Base-by-base conservation (phyloP, 2,888 invertebrate species). In the Acrocera orbiculus region DNA sequence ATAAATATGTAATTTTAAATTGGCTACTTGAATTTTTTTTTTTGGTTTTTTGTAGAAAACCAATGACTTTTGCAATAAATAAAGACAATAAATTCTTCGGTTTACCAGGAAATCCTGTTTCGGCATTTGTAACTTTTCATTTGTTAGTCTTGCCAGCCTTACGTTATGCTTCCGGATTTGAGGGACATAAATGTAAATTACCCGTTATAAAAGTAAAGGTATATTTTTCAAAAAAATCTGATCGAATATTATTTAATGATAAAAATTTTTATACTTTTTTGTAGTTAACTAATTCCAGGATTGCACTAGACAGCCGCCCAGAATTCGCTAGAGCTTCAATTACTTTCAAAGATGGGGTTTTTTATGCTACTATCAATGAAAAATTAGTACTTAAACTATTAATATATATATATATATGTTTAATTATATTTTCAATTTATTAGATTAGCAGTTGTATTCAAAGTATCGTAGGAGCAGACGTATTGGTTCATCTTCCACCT, bases 31-130 rank as follows among this genome's bases (percentile, higher is more conserved):
- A n/a, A n/a, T 13, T 9, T 17, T 27, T 16, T 34, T 36, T 37
- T 36, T 35, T 27, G 32, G 37, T 46, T n/a, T 25, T 13, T 39
- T 37, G 1, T 28, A 59, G 59, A 16, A 92, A 96, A 56, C 96
- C 96, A 1, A 87, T 89, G 38, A 92, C 95, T 0, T 95, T 96
- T 60, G 90, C 90, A 0, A 47, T 52, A 8, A 62, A 57, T 43
- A 67, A 62, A 19, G 82, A 81, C 51, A n/a, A 23, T 23, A 73
- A 74, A 40, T 67, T 93, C 33, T 82, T 95, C 53, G 86, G 83
- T 28, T 57, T 87, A 28, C 86, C 87, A 4, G 89, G 89, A 20
- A 96, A 98, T 68, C 96, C 96, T 0, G 93, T 90, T 3, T 93
- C 93, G 0, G 86, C 93, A 10, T 77, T 78, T 49, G 95, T 93